Evolutionary conservation across 2,797 vertebrate species (phyloP).

Genomic region (Atherinosoma microstoma): DNA sequence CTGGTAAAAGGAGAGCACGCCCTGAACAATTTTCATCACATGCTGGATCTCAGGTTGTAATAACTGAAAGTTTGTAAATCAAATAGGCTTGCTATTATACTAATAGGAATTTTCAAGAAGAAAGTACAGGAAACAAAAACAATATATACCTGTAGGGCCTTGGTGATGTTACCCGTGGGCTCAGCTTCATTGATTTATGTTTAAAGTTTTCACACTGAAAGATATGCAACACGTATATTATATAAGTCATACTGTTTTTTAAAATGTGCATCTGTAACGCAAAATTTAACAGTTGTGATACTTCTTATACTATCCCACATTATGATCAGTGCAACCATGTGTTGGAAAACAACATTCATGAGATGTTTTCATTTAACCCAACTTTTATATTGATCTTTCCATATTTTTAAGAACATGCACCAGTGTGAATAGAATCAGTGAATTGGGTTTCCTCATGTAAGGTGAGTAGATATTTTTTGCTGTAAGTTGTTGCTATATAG

Average conservation of each 20-base stretch:
- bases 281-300: background rate
- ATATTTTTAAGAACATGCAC: background rate
- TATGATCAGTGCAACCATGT: background rate
- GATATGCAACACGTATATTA: background rate
- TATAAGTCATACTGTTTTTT: background rate
- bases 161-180: background rate
- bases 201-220: background rate
- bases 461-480: background rate
- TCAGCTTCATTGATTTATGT: background rate
- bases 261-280: background rate
- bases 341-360: background rate
- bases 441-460: too few species aligned
- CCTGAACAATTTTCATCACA: background rate
- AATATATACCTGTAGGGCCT: background rate
- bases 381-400: background rate
- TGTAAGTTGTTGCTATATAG: background rate
- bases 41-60: background rate
- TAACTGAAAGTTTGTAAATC: background rate
- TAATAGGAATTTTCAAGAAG: background rate
- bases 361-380: background rate
- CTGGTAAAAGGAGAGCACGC: constrained; percentile 39
- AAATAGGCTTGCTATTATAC: background rate
- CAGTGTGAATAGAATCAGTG: background rate
- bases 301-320: background rate
- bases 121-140: background rate